Evolutionary conservation across 2,888 invertebrate species (phyloP).

Genomic region (Nematopogon swammerdamellus): DNA sequence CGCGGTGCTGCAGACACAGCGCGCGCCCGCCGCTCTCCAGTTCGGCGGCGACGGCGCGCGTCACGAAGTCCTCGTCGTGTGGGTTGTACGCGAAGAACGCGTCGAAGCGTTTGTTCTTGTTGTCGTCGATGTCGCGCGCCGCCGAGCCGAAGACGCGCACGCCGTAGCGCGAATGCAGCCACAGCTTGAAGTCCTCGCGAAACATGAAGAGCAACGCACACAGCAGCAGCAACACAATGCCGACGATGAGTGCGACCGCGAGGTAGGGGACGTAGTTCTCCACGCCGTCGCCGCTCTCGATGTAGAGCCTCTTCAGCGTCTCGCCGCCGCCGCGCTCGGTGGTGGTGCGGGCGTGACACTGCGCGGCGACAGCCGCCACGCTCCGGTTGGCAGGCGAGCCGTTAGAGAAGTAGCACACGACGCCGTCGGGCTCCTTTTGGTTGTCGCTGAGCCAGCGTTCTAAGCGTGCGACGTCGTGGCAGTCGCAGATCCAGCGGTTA

Average conservation of each 20-base stretch:
- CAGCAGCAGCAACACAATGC: constrained; percentile 66
- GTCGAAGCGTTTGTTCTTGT: constrained; percentile 73
- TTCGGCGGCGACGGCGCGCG: constrained; percentile 65
- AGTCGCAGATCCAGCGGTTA: constrained; percentile 84
- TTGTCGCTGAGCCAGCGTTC: constrained; percentile 69
- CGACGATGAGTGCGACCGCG: constrained; percentile 66
- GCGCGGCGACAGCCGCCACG: constrained; percentile 41
- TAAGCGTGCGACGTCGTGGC: constrained; percentile 65
- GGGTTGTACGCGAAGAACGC: constrained; percentile 86
- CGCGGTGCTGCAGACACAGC: constrained; percentile 69
- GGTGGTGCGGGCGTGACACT: constrained; percentile 63
- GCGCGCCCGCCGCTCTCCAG: constrained; percentile 64
- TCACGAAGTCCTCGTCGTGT: constrained; percentile 72
- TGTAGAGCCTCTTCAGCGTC: constrained; percentile 53
- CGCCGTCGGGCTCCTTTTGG: constrained; percentile 62
- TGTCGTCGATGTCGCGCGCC: constrained; percentile 51
- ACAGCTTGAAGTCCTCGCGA: constrained; percentile 72
- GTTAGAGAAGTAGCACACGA: constrained; percentile 63
- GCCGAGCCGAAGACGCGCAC: constrained; percentile 67
- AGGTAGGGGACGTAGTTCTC: constrained; percentile 73
- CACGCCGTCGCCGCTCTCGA: constrained; percentile 62
- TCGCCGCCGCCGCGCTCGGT: constrained; percentile 56
- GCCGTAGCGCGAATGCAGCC: constrained; percentile 77
- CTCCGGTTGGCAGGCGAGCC: constrained; percentile 49
- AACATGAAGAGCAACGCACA: constrained; percentile 70